These are phyloP conservation scores for Helarctos malayanus DNA, from an alignment of 2,797 vertebrate genomes.

Conservation along the genomic window DNA sequence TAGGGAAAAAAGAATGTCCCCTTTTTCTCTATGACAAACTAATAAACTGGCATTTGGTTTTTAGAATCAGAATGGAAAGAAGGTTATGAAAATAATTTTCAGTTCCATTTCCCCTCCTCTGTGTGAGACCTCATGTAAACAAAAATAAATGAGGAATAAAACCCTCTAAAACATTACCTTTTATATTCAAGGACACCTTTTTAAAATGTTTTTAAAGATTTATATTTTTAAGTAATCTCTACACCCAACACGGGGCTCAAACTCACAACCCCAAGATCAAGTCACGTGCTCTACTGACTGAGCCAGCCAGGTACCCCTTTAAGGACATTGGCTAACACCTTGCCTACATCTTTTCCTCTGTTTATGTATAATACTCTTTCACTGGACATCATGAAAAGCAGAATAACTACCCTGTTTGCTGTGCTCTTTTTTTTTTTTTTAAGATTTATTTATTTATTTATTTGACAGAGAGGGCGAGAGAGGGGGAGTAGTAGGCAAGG, in stretches of 20 bases:
- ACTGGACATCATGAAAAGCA: neutral
- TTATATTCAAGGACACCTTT: neutral
- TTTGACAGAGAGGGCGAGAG: no score
- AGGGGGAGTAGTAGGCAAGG: no score
- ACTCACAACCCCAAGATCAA: neutral
- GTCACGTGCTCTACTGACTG: neutral
- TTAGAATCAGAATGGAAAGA: slow-evolving; percentile 27
- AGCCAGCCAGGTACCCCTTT: neutral
- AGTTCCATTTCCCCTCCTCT: slow-evolving; percentile 9
- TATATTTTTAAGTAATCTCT: neutral
- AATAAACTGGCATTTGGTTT: neutral
- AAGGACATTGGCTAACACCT: neutral
- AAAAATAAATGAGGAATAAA: neutral
- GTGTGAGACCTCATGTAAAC: neutral
- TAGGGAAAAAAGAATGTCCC: neutral
- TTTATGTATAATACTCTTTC: slow-evolving; percentile 23
- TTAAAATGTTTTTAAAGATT: neutral
- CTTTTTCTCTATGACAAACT: neutral
- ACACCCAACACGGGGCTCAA: neutral
- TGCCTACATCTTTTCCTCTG: neutral
- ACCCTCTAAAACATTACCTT: neutral
- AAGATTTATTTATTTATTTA: no score
- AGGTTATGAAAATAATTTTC: slow-evolving; percentile 40
- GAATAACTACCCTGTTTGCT: neutral
- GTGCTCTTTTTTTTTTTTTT: no score